A percentile compares a stretch with the other conserved stretches of the same genome.
phyloP scores from a whole-genome alignment of 2,113 vertebrate genomes.

The Cinclus mexicanus region DNA sequence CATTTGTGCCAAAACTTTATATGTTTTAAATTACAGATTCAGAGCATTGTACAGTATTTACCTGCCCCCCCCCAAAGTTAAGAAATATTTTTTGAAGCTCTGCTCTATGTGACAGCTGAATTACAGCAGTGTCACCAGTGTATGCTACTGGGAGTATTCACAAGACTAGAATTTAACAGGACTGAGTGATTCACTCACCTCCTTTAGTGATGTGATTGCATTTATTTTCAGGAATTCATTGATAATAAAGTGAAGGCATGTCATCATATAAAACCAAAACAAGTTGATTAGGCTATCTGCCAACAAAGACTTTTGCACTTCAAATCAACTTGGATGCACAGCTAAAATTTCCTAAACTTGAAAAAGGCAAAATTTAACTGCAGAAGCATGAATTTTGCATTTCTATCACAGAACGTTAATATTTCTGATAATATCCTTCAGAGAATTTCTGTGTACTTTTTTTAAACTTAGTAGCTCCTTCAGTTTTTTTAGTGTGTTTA shows the following conservation, averaged over 20 bases:
- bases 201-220: neutral
- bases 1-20: neutral
- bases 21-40: neutral
- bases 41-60: neutral
- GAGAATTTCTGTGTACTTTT: neutral
- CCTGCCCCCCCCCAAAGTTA: neutral
- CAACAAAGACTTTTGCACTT: neutral
- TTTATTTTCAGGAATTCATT: neutral
- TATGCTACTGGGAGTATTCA: neutral
- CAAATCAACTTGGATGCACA: neutral
- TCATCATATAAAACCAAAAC: neutral
- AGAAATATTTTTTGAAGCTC: neutral
- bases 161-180: neutral
- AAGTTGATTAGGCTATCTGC: neutral
- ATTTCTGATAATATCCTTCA: neutral
- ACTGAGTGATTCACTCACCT: neutral
- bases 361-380: neutral
- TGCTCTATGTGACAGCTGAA: neutral
- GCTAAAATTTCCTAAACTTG: neutral
- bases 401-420: neutral
- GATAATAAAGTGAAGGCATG: neutral
- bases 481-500: neutral
- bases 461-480: neutral
- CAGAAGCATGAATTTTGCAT: neutral
- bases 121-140: neutral